A percentile compares a stretch with the other conserved stretches of the same genome.
phyloP scores from a whole-genome alignment of 1,140 invertebrate species.

The Drosophila pallidifrons region DNA sequence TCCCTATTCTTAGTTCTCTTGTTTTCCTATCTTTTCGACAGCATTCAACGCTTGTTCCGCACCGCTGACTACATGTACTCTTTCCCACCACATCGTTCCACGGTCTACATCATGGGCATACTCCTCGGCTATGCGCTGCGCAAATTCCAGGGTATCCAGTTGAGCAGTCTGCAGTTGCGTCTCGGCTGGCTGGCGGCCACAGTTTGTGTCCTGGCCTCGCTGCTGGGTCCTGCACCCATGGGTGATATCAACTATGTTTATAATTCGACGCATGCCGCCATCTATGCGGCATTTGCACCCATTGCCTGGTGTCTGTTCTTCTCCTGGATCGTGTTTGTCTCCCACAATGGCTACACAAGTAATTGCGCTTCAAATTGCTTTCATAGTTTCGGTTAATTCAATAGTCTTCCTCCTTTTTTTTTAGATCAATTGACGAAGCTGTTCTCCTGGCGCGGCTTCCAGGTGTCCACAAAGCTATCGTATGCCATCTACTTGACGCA shows the following conservation, averaged over 20 bases:
- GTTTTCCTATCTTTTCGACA: conserved; percentile 71
- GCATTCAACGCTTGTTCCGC: conserved; percentile 89
- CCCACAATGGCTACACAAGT: conserved; percentile 88
- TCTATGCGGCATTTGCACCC: conserved; percentile 90
- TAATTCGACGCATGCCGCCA: conserved; percentile 88
- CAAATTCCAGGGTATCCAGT: conserved; percentile 79
- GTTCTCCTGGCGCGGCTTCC: conserved; percentile 87
- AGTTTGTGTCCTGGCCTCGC: conserved; percentile 86
- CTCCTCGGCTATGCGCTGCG: conserved; percentile 88
- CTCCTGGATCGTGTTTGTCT: conserved; percentile 88
- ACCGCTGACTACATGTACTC: conserved; percentile 91
- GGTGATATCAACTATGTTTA: conserved; percentile 89
- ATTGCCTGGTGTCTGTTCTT: conserved; percentile 90
- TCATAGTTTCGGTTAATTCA: not conserved
- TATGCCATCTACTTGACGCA: conserved; percentile 89
- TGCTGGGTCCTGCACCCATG: conserved; percentile 89
- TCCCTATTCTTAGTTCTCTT: not conserved
- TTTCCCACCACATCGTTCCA: conserved; percentile 89
- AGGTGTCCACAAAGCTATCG: conserved; percentile 88
- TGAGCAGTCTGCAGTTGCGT: conserved; percentile 85
- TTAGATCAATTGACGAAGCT: conserved; percentile 86
- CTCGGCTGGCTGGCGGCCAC: conserved; percentile 87
- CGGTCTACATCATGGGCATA: conserved; percentile 90
- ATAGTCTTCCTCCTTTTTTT: not conserved
- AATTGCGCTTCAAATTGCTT: conserved; percentile 35